Evolutionary conservation across 2,888 invertebrate genomes (phyloP), one percentile per base, ranked within the genome.

Genomic region (Drosophila mayaguana): DNA sequence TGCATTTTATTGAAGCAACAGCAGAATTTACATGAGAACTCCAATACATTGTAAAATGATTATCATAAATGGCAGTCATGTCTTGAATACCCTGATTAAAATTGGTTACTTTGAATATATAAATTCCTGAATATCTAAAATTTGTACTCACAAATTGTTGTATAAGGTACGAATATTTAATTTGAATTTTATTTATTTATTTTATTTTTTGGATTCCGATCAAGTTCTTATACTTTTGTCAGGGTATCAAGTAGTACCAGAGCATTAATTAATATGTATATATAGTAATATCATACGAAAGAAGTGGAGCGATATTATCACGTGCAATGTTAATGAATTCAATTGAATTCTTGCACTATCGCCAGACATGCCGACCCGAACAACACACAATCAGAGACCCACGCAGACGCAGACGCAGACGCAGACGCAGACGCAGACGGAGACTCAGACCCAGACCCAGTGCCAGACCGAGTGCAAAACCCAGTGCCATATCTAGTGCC

Each of bases 1-100:
- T 78, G 72, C 64, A 66, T 88, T 77, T 70, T 76, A 83, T 81
- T 82, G 74, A 79, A 87, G 84, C 83, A 87, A 81, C 81, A 81
- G 79, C 80, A 87, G 82, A 88, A 84, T 88, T 87, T 85, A 87
- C 82, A 89, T 85, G 77, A 77, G 83, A 87, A 83, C 77, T 78
- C 75, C 82, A 81, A 85, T 85, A 89, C 80, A 88, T 80, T 83
- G 81, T 74, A 79, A 79, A 80, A 82, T 72, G 80, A 67, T 60
- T 50, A 54, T 51, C 9, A 43, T 20, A 4, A 28, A 9, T 22
- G 34, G 18, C 2, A 11, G 18, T 9, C 5, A 36, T 9, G 18
- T 5, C 20, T 16, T 11, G 18, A 20, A 36, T 14, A 18, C 14
- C 14, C 38, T 51, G 20, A 16, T 20, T 28, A 1, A n/a, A 48